A percentile compares a stretch with the other conserved stretches of the same genome.
phyloP scores from a whole-genome alignment of 2,888 invertebrate genomes.

The Hemaris fuciformis region DNA sequence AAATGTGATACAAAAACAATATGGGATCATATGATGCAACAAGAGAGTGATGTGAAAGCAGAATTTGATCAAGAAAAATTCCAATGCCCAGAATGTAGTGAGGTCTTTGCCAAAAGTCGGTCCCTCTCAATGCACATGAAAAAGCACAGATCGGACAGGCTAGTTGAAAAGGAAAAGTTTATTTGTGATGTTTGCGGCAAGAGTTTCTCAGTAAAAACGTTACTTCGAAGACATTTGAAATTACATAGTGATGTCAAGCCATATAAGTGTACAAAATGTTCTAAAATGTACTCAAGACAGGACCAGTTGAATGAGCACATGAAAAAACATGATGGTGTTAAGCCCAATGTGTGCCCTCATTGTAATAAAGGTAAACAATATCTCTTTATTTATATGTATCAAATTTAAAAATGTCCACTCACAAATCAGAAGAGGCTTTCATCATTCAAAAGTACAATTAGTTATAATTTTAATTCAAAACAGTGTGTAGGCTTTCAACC shows the following conservation, averaged over 20 bases:
- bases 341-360: slow-evolving; percentile 80
- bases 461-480: too few relatives aligned
- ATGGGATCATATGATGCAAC: slow-evolving; percentile 31
- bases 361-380: slow-evolving; percentile 84
- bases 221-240: slow-evolving; percentile 74
- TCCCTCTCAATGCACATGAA: slow-evolving; percentile 68
- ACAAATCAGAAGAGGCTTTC: too few relatives aligned
- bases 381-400: too few relatives aligned
- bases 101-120: slow-evolving; percentile 73
- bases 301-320: slow-evolving; percentile 82
- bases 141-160: slow-evolving; percentile 43
- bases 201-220: slow-evolving; percentile 57
- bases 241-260: slow-evolving; percentile 77
- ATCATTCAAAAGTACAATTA: too few relatives aligned
- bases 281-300: slow-evolving; percentile 79
- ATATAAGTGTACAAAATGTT: slow-evolving; percentile 79
- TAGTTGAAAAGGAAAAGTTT: slow-evolving; percentile 36
- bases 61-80: slow-evolving; percentile 39
- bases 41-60: slow-evolving; percentile 36
- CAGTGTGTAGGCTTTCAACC: too few relatives aligned
- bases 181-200: slow-evolving; percentile 75
- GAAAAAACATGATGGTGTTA: slow-evolving; percentile 80
- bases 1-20: slow-evolving; percentile 73
- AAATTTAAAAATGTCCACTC: too few relatives aligned
- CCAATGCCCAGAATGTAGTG: slow-evolving; percentile 77